A percentile compares a stretch with the other conserved stretches of the same genome.
Evolutionary conservation across 1,140 invertebrate genomes (phyloP).

Genomic region (Bombus waltoni): DNA sequence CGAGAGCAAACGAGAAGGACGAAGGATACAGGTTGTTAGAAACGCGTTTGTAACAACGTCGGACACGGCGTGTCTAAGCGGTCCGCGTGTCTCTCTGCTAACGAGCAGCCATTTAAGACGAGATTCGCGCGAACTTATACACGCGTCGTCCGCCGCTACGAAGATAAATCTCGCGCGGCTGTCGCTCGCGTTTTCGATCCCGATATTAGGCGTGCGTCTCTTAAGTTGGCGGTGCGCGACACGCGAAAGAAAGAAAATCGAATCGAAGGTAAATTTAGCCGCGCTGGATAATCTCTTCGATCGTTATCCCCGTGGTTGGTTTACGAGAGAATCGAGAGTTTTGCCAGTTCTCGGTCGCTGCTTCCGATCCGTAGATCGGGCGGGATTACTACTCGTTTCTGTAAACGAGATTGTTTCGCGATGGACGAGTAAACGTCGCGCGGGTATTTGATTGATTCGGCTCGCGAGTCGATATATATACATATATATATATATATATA

Average conservation of each 20-base stretch:
- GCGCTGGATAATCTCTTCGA: no score
- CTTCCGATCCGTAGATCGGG: no score
- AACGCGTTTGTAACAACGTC: background rate
- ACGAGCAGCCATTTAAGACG: slow-evolving; percentile 17
- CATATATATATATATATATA: no score
- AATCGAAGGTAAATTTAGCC: no score
- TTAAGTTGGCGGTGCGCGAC: background rate
- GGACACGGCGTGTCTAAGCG: background rate
- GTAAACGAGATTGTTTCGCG: no score
- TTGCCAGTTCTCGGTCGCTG: fast-evolving
- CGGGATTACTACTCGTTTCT: no score
- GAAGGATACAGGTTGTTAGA: background rate
- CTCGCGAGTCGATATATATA: no score
- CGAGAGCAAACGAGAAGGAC: no score
- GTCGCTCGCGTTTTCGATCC: background rate
- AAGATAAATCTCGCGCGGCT: slow-evolving; percentile 19
- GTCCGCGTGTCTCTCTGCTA: background rate
- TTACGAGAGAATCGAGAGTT: no score
- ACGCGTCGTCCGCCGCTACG: slow-evolving; percentile 12
- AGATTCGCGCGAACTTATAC: slow-evolving; percentile 16
- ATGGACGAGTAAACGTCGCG: no score
- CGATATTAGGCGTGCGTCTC: background rate
- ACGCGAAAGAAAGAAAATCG: background rate
- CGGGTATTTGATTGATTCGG: no score
- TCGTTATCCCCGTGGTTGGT: no score